Conservation (phyloP, 2,113 vertebrate species). For the Irena cyanogastra region DNA sequence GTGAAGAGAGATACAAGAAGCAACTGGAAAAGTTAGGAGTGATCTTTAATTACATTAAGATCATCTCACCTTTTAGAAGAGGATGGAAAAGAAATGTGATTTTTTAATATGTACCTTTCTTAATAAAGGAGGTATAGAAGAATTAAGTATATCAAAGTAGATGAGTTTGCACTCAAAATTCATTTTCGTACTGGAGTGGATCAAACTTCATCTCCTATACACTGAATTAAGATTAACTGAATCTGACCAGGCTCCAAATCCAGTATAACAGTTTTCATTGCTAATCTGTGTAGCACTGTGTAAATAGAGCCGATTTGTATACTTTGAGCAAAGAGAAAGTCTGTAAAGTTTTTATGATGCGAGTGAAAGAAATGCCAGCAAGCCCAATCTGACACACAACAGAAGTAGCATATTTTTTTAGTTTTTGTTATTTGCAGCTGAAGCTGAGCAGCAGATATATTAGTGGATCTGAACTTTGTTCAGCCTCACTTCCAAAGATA, state of each 20-base stretch:
- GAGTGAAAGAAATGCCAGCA: not conserved
- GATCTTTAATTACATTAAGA: not conserved
- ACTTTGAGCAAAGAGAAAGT: not conserved
- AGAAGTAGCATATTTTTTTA: not conserved
- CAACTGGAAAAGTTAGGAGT: not conserved
- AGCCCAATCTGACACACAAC: not conserved
- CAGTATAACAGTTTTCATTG: not conserved
- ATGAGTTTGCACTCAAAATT: not conserved
- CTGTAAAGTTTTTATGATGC: not conserved
- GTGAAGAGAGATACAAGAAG: not conserved
- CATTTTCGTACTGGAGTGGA: not conserved
- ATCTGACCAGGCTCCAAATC: not conserved
- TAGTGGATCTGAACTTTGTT: not conserved
- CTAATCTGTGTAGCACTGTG: not conserved
- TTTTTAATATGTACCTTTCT: not conserved
- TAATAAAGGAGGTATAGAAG: not conserved
- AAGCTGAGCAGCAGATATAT: not conserved
- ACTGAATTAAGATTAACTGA: not conserved
- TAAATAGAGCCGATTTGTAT: not conserved
- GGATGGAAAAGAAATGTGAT: not conserved
- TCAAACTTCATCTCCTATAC: not conserved
- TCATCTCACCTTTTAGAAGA: not conserved
- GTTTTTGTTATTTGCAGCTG: not conserved
- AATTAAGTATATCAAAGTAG: not conserved
- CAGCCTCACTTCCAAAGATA: not conserved